Base-by-base conservation (phyloP, 1,140 invertebrate genomes). In the Ceratosolen solmsi region DNA sequence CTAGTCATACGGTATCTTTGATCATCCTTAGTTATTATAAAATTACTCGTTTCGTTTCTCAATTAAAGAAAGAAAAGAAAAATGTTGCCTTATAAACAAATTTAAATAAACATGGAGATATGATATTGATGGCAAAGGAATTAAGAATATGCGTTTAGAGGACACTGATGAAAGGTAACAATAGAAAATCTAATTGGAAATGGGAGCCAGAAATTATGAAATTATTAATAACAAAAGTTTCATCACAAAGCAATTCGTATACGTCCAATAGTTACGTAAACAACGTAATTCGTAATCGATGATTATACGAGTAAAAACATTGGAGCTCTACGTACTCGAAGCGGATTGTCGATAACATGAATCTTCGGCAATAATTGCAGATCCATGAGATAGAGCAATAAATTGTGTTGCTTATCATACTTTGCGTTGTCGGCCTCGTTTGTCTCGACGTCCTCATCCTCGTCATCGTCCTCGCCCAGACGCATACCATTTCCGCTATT, bases 281-380 rank as follows among this genome's bases (percentile, higher is more conserved):
- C 30, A 63, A 63, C 25, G 33, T n/a, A n/a, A n/a, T 38, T 3
- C 33, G 15, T 68, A 68, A n/a, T 68, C 15, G 63, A 68, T 68
- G n/a, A 68, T 33, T 33, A 68, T 38, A 63, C 30, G 25, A 8
- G 13, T 46, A 70, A n/a, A 2, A 20, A 68, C 33, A 70, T 70
- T 25, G 22, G 25, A n/a, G 20, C 25, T 38, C 17, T 7, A 49
- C 41, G 27, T 78, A 82, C 80, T 38, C 65, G n/a, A 13, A 73
- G 68, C n/a, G 81, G 72, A 54, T 82, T 74, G 27, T 79, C 81
- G 27, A 79, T 71, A n/a, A 78, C 17, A 5, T 78, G 68, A 9
- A 25, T 54, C 38, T 79, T 74, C 17, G 75, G 56, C n/a, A 22
- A 7, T 22, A 30, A n/a, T 17, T 8, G 72, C 33, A 30, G 25